These are phyloP conservation scores for Patiria miniata DNA, from an alignment of 35 echinoderm and acorn worm species.

Conservation along the genomic window DNA sequence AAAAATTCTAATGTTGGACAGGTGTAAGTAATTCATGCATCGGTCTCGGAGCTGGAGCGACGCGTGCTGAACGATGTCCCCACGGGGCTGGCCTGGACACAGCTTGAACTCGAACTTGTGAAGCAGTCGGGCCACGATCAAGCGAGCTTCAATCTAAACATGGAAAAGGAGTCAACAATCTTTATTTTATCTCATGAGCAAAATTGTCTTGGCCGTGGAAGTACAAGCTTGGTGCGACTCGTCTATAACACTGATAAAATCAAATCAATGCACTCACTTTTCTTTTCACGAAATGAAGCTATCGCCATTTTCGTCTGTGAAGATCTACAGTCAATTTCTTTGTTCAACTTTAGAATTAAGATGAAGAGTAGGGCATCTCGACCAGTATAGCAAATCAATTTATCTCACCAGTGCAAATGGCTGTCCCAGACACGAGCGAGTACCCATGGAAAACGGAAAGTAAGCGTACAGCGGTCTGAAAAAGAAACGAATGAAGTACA, in stretches of 20 bases:
- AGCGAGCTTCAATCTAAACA: conserved; percentile 39
- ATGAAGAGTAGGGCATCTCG: too few relatives aligned
- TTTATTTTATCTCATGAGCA: neutral
- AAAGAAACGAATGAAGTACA: too few relatives aligned
- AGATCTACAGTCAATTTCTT: too few relatives aligned
- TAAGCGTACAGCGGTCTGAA: conserved; percentile 28
- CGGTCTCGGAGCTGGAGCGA: neutral
- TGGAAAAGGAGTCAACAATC: neutral
- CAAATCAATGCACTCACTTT: too few relatives aligned
- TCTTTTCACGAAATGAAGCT: too few relatives aligned
- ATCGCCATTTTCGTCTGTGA: too few relatives aligned
- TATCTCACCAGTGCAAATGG: conserved; percentile 46
- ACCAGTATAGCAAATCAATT: too few relatives aligned
- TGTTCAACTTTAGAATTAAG: too few relatives aligned
- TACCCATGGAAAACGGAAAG: conserved; percentile 45
- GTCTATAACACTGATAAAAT: too few relatives aligned
- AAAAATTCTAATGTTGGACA: too few relatives aligned
- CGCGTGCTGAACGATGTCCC: neutral
- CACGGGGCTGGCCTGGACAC: conserved; percentile 9
- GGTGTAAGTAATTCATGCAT: conserved; percentile 34
- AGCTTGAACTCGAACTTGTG: conserved; percentile 39
- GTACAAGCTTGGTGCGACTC: too few relatives aligned
- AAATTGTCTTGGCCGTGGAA: too few relatives aligned
- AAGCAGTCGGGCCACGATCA: conserved; percentile 20
- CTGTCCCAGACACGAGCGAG: conserved; percentile 43